These are phyloP conservation scores for Galerucella calmariensis DNA, from an alignment of 2,888 invertebrate genomes.

Conservation along the genomic window DNA sequence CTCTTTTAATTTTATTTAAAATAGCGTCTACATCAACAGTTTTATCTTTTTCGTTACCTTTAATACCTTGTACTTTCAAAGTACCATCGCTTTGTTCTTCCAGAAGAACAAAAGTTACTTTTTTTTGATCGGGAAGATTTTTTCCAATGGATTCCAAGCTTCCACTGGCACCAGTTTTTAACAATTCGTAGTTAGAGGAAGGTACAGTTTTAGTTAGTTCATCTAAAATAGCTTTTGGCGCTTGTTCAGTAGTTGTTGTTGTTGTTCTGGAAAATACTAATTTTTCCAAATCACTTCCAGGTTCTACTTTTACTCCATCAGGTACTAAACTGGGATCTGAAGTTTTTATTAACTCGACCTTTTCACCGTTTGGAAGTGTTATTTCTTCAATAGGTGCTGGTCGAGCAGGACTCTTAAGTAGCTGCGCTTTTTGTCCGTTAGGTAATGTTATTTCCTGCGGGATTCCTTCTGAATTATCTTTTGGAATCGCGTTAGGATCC, in stretches of 20 bases:
- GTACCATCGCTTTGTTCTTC: constrained; percentile 89
- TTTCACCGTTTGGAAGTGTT: constrained; percentile 60
- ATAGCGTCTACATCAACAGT: constrained; percentile 84
- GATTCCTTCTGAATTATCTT: constrained; percentile 67
- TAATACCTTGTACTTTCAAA: constrained; percentile 86
- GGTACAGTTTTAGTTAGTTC: constrained; percentile 84
- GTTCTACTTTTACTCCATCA: constrained; percentile 67
- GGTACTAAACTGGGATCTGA: constrained; percentile 73
- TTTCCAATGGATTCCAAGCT: constrained; percentile 77
- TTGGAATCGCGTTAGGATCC: constrained; percentile 46
- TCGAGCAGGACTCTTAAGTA: constrained; percentile 65
- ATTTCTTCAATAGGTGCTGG: constrained; percentile 56
- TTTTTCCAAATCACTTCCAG: constrained; percentile 59
- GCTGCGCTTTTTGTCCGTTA: constrained; percentile 79
- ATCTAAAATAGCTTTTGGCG: constrained; percentile 76
- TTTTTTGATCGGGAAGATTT: constrained; percentile 75
- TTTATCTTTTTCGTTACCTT: constrained; percentile 78
- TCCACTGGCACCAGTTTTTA: constrained; percentile 80
- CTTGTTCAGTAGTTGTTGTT: constrained; percentile 69
- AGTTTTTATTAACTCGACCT: constrained; percentile 67
- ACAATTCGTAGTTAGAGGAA: constrained; percentile 82
- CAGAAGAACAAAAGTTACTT: constrained; percentile 86
- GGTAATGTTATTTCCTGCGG: constrained; percentile 77
- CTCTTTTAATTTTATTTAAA: constrained; percentile 81
- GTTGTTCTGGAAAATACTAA: constrained; percentile 61